phyloP scores from a whole-genome alignment of 2,888 invertebrate species.

The Zaprionus lineosus region DNA sequence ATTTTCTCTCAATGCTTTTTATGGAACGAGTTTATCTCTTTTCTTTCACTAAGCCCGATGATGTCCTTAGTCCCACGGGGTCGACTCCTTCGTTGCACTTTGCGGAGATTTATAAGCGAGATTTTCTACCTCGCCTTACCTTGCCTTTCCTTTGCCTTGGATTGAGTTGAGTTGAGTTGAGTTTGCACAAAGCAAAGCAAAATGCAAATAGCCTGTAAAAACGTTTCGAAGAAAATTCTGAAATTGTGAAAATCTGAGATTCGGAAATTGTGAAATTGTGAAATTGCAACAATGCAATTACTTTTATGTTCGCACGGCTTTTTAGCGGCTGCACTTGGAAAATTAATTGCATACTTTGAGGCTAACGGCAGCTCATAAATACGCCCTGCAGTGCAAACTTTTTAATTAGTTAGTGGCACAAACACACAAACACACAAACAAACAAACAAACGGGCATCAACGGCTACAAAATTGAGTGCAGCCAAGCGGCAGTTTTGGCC shows the following conservation, averaged over 20 bases:
- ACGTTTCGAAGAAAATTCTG: no score
- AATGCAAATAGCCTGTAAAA: no score
- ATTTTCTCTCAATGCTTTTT: conserved; percentile 5
- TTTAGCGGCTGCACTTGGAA: conserved; percentile 42
- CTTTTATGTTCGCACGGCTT: conserved; percentile 53
- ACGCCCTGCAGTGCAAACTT: conserved; percentile 46
- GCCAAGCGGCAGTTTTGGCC: conserved; percentile 37
- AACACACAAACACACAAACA: no score
- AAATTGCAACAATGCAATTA: conserved; percentile 73
- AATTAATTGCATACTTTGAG: conserved; percentile 69
- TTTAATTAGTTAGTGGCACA: conserved; percentile 68
- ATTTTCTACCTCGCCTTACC: conserved; percentile 64
- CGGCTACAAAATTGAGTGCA: conserved; percentile 33
- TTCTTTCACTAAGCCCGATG: no score
- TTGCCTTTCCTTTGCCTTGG: no score
- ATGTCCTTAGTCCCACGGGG: conserved; percentile 10
- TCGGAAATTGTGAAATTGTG: conserved; percentile 44
- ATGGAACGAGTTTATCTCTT: conserved; percentile 18
- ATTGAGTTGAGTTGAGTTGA: no score
- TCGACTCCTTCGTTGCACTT: conserved; percentile 1
- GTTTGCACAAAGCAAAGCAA: no score
- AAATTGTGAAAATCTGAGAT: no score
- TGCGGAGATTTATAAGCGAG: conserved; percentile 60
- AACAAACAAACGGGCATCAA: conserved; percentile 17
- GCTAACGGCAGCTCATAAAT: conserved; percentile 50